Percentiles rank a stretch among this genome's conserved stretches.
phyloP scores from a whole-genome alignment of 1,140 invertebrate genomes.

The Philotrypesis tridentata region DNA sequence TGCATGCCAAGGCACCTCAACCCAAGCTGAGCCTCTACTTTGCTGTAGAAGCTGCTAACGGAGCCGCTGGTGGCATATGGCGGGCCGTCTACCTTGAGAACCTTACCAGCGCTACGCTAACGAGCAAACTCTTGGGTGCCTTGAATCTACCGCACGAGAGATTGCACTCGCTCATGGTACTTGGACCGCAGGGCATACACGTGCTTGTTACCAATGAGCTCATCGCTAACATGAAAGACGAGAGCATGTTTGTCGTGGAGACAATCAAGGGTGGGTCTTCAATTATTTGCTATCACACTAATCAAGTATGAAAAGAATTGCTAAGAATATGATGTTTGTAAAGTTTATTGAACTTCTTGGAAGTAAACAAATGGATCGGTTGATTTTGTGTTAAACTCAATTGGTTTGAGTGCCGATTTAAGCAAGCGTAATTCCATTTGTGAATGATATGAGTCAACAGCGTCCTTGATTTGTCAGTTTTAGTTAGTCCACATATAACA shows the following conservation, averaged over 20 bases:
- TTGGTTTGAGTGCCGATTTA: too few species aligned
- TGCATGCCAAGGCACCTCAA: constrained; percentile 85
- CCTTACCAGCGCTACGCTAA: constrained; percentile 79
- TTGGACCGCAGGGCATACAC: constrained; percentile 84
- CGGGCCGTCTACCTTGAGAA: constrained; percentile 86
- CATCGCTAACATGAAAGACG: constrained; percentile 78
- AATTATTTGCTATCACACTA: neutral
- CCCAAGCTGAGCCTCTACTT: constrained; percentile 88
- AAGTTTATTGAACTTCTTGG: neutral
- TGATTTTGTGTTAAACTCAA: neutral
- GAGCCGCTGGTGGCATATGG: constrained; percentile 73
- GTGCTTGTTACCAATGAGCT: constrained; percentile 85
- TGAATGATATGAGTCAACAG: neutral
- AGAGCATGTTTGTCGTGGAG: constrained; percentile 78
- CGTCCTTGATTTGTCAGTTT: neutral
- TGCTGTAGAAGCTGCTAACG: constrained; percentile 73
- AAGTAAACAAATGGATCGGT: neutral
- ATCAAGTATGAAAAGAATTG: neutral
- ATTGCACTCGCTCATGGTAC: constrained; percentile 80
- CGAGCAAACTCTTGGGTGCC: constrained; percentile 79
- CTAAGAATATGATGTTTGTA: too few species aligned
- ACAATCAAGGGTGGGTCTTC: constrained; percentile 69
- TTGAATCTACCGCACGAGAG: constrained; percentile 76
- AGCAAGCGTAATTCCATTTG: neutral
- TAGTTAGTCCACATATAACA: neutral